Evolutionary conservation across 2,888 invertebrate genomes (phyloP).

Genomic region (Allacma fusca): DNA sequence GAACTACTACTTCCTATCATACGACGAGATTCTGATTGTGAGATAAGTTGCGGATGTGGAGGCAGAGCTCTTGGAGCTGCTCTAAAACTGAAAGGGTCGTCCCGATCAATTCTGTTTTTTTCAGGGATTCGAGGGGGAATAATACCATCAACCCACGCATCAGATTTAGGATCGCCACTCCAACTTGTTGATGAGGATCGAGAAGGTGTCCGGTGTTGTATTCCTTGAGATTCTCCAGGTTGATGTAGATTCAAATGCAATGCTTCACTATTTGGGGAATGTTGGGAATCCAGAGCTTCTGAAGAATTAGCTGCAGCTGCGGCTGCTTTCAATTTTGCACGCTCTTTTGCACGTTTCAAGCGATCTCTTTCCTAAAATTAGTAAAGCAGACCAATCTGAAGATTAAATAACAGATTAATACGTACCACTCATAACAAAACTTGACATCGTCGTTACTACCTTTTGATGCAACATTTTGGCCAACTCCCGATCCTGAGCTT

Average conservation of each 20-base stretch:
- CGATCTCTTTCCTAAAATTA: slow-evolving; percentile 75
- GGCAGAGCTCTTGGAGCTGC: slow-evolving; percentile 58
- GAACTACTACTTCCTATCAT: background rate
- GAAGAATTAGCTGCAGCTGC: slow-evolving; percentile 61
- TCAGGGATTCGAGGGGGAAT: slow-evolving; percentile 49
- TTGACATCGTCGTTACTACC: too few relatives aligned
- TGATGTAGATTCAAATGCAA: background rate
- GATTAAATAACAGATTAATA: too few relatives aligned
- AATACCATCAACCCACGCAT: slow-evolving; percentile 6
- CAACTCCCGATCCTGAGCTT: slow-evolving; percentile 81
- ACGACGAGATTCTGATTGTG: slow-evolving; percentile 22
- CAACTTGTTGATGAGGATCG: background rate
- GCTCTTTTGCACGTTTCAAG: slow-evolving; percentile 75
- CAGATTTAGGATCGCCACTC: slow-evolving; percentile 20
- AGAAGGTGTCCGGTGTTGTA: background rate
- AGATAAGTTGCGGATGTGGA: slow-evolving; percentile 49
- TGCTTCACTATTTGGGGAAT: background rate
- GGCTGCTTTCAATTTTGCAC: slow-evolving; percentile 73
- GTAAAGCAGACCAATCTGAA: too few relatives aligned
- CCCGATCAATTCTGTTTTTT: slow-evolving; percentile 40
- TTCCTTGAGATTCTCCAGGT: background rate
- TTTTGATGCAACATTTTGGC: slow-evolving; percentile 79
- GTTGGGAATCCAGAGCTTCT: background rate
- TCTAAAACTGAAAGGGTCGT: slow-evolving; percentile 55
- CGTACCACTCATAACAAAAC: too few relatives aligned